Evolutionary conservation across 2,797 vertebrate species (phyloP), one percentile per base, ranked within the genome.

Genomic region (Anguilla anguilla): DNA sequence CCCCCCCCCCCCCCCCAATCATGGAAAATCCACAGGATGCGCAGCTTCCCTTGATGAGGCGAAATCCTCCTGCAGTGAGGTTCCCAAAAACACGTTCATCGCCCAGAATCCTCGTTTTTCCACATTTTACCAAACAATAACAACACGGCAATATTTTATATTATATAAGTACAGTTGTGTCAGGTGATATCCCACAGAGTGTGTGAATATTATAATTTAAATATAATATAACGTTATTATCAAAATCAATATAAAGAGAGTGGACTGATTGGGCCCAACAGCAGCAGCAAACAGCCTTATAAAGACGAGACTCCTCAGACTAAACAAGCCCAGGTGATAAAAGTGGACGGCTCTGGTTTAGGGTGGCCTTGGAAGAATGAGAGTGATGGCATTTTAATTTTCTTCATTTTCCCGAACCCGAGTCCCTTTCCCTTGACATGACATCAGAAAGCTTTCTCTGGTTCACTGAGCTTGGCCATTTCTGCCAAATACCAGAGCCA

Each of bases 321-420:
- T 92, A 13, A 25, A 87, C 85, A 93, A 90, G 89, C 89, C 93
- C 89, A 92, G 87, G 90, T 81, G 88, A 46, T 72, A 55, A 81
- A 83, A 55, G 53, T 55, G 53, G 49, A 31, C 31, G 31, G 31
- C 31, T 51, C 3, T 51, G 49, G n/a, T n/a, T 74, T 13, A n/a
- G 6, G n/a, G 67, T 69, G 64, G 69, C n/a, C 28, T 31, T 0
- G 69, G 74, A 19, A 43, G 74, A 46, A 46, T 43, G 17, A 17
- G 46, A 31, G 31, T 43, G 35, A 43, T 1, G 19, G 25, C 35
- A 43, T 19, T 46, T 79, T 79, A 6, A 43, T 46, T 49, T 49
- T 11, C 19, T 49, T 19, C 17, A 6, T 7, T 43, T 77, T 79
- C 39, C 31, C 3, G 5, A 39, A 19, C 13, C 3, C 39, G 35